phyloP scores from a whole-genome alignment of 2,888 invertebrate genomes.

The Allygus modestus region DNA sequence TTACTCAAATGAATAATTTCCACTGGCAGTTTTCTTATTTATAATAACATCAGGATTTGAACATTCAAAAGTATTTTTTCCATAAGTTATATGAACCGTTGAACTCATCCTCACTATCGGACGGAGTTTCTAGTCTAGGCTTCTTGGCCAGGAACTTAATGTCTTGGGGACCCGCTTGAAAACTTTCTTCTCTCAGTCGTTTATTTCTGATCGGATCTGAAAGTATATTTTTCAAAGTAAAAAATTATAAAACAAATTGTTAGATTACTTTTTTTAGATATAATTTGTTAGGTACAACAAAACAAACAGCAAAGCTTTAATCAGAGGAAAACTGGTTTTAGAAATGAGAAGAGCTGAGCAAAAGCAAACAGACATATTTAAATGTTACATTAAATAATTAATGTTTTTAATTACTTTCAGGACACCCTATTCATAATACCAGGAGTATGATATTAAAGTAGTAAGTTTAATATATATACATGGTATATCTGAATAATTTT shows the following conservation, averaged over 20 bases:
- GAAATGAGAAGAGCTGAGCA: no score
- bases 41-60: background rate
- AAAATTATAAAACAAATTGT: background rate
- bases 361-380: no score
- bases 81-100: background rate
- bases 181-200: constrained; percentile 12
- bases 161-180: constrained; percentile 17
- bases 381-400: no score
- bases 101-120: constrained; percentile 15
- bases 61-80: constrained; percentile 46
- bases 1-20: background rate
- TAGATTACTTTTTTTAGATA: background rate
- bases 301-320: background rate
- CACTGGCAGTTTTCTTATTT: no score
- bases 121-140: constrained; percentile 17
- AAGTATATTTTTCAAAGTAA: background rate
- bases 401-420: no score
- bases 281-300: background rate
- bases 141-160: constrained; percentile 49
- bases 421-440: no score
- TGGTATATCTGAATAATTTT: no score
- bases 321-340: no score
- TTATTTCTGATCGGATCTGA: constrained; percentile 15
- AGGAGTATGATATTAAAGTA: no score
- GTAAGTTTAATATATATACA: no score